phyloP scores from a whole-genome alignment of 2,113 vertebrate species.

The Camelus dromedarius region DNA sequence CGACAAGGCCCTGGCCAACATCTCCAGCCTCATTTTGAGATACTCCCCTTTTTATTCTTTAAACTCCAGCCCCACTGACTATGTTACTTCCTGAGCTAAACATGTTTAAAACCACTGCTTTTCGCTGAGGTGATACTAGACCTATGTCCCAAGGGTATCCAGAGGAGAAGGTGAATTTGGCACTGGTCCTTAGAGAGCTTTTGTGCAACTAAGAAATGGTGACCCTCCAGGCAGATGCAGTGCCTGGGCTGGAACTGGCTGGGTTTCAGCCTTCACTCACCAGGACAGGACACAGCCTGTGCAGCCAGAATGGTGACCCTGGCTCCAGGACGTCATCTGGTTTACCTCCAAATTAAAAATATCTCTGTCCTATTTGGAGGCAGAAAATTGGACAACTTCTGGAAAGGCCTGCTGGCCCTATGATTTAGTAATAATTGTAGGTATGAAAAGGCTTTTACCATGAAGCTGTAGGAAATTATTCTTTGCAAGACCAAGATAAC shows the following conservation, averaged over 20 bases:
- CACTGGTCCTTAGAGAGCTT: neutral
- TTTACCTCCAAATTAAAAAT: constrained; percentile 13
- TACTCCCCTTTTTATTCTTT: neutral
- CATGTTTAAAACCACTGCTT: neutral
- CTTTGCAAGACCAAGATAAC: neutral
- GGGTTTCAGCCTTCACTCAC: neutral
- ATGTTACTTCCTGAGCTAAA: neutral
- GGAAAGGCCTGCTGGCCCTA: neutral
- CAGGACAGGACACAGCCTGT: neutral
- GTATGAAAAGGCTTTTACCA: neutral
- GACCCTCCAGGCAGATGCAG: neutral
- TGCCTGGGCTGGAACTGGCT: neutral
- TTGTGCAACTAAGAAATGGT: neutral
- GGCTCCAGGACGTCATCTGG: neutral
- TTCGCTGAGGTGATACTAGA: neutral
- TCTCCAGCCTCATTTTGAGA: neutral
- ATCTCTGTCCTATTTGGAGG: neutral
- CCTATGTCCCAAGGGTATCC: neutral
- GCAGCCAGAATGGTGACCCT: neutral
- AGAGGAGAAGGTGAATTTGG: neutral
- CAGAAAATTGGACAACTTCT: neutral
- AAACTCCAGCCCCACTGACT: neutral
- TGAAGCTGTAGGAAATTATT: neutral
- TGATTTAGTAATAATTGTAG: neutral
- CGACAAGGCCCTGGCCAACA: neutral